These are phyloP conservation scores for Thoracochromis brauschi DNA, from an alignment of 2,113 vertebrate genomes.

Conservation along the genomic window DNA sequence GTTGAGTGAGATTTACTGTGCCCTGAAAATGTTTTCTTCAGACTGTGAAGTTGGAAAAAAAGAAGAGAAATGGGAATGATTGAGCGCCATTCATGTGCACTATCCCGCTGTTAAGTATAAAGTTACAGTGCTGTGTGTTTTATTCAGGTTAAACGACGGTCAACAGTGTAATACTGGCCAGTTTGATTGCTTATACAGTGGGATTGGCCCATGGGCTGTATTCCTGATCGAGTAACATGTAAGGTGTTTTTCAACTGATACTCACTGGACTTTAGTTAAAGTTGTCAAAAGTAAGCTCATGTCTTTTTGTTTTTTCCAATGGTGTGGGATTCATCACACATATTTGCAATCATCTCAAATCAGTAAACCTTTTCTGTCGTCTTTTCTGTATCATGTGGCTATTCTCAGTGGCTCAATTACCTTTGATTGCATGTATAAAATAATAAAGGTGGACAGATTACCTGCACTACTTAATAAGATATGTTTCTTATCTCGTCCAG, in stretches of 20 bases:
- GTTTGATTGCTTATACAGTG: not conserved
- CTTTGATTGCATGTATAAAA: not conserved
- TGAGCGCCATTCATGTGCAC: not conserved
- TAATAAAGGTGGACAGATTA: not conserved
- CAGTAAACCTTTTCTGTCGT: accelerated
- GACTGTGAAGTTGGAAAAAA: not conserved
- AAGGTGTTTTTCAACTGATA: not conserved
- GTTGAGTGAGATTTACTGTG: slow-evolving; percentile 43
- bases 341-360: not conserved
- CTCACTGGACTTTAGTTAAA: not conserved
- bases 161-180: not conserved
- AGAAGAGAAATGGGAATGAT: not conserved
- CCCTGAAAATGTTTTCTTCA: slow-evolving; percentile 34
- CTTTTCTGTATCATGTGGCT: not conserved
- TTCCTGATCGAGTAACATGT: not conserved
- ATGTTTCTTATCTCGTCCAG: not conserved
- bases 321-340: not conserved
- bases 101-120: not conserved
- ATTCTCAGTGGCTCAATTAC: not conserved
- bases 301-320: not conserved
- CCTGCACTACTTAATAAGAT: not conserved
- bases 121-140: not conserved
- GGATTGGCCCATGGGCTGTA: not conserved
- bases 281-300: not conserved
- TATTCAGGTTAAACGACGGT: not conserved